A percentile compares a stretch with the other conserved stretches of the same genome.
phyloP scores from a whole-genome alignment of 2,113 vertebrate species.

The Epinephelus lanceolatus region DNA sequence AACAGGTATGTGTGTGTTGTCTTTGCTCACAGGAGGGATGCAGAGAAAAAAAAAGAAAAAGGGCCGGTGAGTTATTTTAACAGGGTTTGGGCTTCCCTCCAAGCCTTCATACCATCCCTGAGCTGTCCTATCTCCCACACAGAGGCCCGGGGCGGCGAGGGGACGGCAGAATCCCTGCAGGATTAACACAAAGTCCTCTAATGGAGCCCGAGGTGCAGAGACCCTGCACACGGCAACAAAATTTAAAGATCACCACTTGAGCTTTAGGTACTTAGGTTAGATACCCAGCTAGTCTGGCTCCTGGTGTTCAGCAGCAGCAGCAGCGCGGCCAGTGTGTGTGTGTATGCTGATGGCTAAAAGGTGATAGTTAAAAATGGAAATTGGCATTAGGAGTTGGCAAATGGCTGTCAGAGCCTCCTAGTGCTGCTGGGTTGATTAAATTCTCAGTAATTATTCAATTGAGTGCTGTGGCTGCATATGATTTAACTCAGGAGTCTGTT shows the following conservation, averaged over 20 bases:
- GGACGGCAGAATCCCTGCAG: constrained; percentile 55
- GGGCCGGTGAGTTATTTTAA: constrained; percentile 64
- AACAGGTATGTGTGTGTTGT: constrained; percentile 79
- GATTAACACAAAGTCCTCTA: constrained; percentile 79
- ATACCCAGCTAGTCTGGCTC: constrained; percentile 64
- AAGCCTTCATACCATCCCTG: constrained; percentile 61
- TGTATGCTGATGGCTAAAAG: constrained; percentile 28
- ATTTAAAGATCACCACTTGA: constrained; percentile 74
- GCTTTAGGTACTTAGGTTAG: constrained; percentile 65
- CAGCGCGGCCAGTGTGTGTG: constrained; percentile 20
- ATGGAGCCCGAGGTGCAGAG: constrained; percentile 73
- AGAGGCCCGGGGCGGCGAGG: constrained; percentile 49
- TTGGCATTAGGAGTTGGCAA: constrained; percentile 14
- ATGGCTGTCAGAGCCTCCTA: not conserved
- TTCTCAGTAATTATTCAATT: not conserved
- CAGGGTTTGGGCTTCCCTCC: constrained; percentile 69
- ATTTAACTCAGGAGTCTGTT: not conserved
- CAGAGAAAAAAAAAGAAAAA: constrained; percentile 5
- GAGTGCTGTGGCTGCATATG: not conserved
- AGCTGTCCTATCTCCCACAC: constrained; percentile 55
- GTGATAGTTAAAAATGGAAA: constrained; percentile 43
- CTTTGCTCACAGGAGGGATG: constrained; percentile 70
- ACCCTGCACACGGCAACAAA: constrained; percentile 47
- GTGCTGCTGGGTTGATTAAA: constrained; percentile 2
- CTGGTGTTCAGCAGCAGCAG: constrained; percentile 62